These are phyloP conservation scores for Fratercula arctica DNA, from an alignment of 2,797 vertebrate species.

Conservation along the genomic window DNA sequence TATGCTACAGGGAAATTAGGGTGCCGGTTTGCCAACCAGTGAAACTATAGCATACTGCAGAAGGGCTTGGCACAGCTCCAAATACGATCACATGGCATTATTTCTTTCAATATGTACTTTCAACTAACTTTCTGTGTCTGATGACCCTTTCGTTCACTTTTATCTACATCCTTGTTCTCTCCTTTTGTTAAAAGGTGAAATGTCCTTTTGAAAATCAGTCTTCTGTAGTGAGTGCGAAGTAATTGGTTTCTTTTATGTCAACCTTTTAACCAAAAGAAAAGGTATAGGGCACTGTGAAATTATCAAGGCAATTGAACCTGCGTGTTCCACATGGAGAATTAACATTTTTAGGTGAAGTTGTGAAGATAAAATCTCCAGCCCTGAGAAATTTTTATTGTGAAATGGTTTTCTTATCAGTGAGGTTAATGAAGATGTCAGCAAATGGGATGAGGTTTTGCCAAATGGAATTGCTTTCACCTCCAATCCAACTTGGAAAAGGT, in stretches of 20 bases:
- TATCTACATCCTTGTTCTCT: neutral
- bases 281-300: constrained; percentile 20
- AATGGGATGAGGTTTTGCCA: constrained; percentile 72
- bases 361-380: constrained; percentile 74
- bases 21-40: neutral
- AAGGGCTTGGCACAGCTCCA: neutral
- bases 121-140: neutral
- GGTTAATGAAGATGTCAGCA: constrained; percentile 81
- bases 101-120: neutral
- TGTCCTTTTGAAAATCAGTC: constrained; percentile 53
- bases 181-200: constrained; percentile 54
- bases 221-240: constrained; percentile 24
- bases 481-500: constrained; percentile 68
- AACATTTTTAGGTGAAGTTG: constrained; percentile 67
- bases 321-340: constrained; percentile 61
- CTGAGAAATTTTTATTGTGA: constrained; percentile 73
- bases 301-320: constrained; percentile 65
- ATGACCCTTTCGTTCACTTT: constrained; percentile 30
- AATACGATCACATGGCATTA: neutral
- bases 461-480: constrained; percentile 74
- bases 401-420: constrained; percentile 76
- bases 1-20: neutral
- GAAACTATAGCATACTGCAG: neutral
- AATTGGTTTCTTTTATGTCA: constrained; percentile 67
- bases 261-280: constrained; percentile 48